Conservation (phyloP, 2,797 vertebrate genomes). For the Synaphobranchus kaupii region DNA sequence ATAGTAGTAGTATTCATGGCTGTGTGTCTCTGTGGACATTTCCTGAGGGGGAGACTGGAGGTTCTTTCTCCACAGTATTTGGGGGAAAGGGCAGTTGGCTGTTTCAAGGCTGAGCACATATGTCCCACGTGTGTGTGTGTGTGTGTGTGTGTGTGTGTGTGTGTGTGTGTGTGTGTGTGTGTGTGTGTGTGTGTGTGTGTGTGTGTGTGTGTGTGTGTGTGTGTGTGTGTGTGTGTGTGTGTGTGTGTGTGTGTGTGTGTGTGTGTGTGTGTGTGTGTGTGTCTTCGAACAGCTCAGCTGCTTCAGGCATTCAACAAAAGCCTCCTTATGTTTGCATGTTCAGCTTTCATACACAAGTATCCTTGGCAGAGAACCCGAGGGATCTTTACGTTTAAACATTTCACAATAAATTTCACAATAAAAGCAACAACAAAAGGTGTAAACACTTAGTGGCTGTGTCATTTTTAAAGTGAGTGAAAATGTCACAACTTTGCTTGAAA, state of each 20-base stretch:
- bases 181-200: no score
- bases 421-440: neutral
- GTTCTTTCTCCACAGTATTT: neutral
- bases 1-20: neutral
- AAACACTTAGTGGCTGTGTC: neutral
- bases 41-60: neutral
- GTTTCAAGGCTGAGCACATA: neutral
- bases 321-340: neutral
- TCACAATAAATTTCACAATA: neutral
- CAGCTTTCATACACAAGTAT: neutral
- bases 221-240: no score
- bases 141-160: no score
- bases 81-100: conserved; percentile 15
- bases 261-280: no score
- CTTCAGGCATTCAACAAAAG: neutral
- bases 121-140: neutral
- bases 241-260: no score
- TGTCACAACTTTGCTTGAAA: neutral
- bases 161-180: no score
- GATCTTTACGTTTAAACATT: neutral
- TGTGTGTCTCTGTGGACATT: neutral
- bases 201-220: no score
- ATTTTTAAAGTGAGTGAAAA: neutral
- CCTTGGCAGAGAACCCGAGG: neutral
- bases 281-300: neutral